Evolutionary conservation across 2,888 invertebrate species (phyloP), one percentile per base, ranked within the genome.

Genomic region (Acleris holmiana): DNA sequence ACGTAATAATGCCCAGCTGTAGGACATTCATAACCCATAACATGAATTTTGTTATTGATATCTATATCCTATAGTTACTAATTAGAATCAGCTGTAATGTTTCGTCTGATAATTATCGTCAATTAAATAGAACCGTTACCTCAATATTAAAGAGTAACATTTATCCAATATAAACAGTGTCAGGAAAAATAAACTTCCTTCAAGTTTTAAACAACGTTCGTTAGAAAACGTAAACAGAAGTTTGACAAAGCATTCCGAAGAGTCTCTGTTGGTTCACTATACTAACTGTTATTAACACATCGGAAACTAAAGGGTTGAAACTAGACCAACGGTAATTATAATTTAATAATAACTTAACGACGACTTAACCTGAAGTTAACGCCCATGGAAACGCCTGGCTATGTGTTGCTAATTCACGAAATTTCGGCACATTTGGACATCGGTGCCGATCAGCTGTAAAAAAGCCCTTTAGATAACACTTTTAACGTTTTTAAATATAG

Each of bases 351-450:
- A 86, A 83, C 74, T 78, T 77, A 83, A 82, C 77, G 82, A 80
- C 73, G 77, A 80, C 77, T 77, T 88, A 86, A 88, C 88, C 88
- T 86, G 88, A 84, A 86, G 91, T 87, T 84, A 86, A 90, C 91
- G 91, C 91, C 91, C 91, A 91, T 91, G 82, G 82, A 89, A 82
- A 82, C 80, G 76, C 74, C 76, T 78, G 75, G 71, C 72, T 82
- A 78, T 77, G 72, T 69, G 68, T 71, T 75, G 77, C 77, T 76
- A 74, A 64, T 68, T 69, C 61, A 71, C 70, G 71, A 73, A 78
- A 72, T 68, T 76, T 71, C 69, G 67, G 61, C 67, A 72, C 74
- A 79, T 78, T 74, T 73, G 77, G 71, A 76, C 70, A 72, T 67
- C 71, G 67, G 71, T 73, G 74, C 69, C 69, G 76, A 72, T 73